Evolutionary conservation across 2,797 vertebrate species (phyloP).

Genomic region (Microctenopoma steveboyesi): DNA sequence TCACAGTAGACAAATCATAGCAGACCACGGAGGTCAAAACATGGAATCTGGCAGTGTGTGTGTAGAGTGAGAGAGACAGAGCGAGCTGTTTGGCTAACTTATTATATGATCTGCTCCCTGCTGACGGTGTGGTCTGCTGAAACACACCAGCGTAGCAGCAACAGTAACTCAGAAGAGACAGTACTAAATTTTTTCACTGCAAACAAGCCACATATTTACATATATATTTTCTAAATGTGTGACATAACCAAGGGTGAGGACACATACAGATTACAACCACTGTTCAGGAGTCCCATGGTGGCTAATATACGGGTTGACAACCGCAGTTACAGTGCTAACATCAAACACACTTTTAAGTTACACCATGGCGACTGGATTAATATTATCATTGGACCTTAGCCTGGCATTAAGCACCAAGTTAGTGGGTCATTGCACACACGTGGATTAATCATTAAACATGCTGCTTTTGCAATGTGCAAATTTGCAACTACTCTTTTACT

Average conservation of each 20-base stretch:
- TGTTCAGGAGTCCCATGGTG: neutral
- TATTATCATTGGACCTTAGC: neutral
- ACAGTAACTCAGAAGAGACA: neutral
- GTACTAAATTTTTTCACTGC: neutral
- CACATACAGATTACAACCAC: neutral
- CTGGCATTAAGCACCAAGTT: neutral
- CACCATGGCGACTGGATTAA: slow-evolving; percentile 6
- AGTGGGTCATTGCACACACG: neutral
- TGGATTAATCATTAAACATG: slow-evolving; percentile 7
- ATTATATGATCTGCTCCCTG: neutral
- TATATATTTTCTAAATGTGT: neutral
- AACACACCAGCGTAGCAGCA: neutral
- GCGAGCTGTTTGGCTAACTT: slow-evolving; percentile 1
- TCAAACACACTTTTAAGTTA: slow-evolving; percentile 16
- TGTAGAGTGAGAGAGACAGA: neutral
- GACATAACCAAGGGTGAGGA: neutral
- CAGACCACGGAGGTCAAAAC: neutral
- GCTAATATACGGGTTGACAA: neutral
- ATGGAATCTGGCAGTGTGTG: slow-evolving; percentile 28
- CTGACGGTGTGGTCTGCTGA: neutral
- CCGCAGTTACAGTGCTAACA: neutral
- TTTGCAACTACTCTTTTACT: neutral
- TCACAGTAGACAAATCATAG: neutral
- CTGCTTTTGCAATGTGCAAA: neutral
- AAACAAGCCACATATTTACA: neutral